Percentiles rank a stretch among this genome's conserved stretches.
Evolutionary conservation across 2,797 vertebrate genomes (phyloP).

Genomic region (Valencia hispanica): DNA sequence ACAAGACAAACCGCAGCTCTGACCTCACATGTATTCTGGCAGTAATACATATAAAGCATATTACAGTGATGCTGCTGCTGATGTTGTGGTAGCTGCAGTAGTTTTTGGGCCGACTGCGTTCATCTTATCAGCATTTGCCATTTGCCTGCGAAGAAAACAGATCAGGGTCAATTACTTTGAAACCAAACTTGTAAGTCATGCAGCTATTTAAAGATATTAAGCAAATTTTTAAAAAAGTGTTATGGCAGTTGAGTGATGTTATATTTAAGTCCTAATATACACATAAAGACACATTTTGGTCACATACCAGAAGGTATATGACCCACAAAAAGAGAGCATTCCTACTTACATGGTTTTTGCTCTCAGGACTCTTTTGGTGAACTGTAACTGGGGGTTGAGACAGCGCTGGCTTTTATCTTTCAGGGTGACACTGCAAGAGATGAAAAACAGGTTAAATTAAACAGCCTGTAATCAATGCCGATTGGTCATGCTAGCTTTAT

Average conservation of each 20-base stretch:
- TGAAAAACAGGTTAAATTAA: not conserved
- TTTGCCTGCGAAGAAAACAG: conserved; percentile 20
- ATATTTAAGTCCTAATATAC: not conserved
- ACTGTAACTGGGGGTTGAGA: not conserved
- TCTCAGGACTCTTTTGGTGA: fast-evolving
- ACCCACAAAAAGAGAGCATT: not conserved
- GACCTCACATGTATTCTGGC: not conserved
- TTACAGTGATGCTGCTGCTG: not conserved
- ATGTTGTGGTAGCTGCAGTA: fast-evolving
- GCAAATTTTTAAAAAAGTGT: not conserved
- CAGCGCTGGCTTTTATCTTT: fast-evolving
- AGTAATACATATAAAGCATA: no score
- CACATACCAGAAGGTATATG: not conserved
- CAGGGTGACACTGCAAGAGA: conserved; percentile 28
- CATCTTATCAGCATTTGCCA: fast-evolving
- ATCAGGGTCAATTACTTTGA: not conserved
- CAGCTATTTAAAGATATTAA: not conserved
- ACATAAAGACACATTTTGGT: not conserved
- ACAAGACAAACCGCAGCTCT: not conserved
- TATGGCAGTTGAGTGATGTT: not conserved
- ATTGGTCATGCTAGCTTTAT: not conserved
- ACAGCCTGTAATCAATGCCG: not conserved
- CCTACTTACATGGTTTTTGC: fast-evolving
- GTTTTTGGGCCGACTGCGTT: fast-evolving
- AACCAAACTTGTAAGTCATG: not conserved